Evolutionary conservation across 2,888 invertebrate species (phyloP).

Genomic region (Nesidiocoris tenuis): DNA sequence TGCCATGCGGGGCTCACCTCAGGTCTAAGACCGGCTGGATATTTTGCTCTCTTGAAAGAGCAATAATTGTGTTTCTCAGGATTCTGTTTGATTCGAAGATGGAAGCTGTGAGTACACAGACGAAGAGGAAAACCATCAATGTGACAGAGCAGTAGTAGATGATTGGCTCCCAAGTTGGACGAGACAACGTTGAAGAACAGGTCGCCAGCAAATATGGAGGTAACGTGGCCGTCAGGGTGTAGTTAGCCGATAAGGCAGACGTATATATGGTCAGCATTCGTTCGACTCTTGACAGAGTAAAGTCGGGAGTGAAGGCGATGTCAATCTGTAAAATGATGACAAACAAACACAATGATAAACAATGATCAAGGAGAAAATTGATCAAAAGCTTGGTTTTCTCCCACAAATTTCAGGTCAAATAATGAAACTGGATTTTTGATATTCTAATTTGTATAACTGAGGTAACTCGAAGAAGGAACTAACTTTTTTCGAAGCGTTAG

Average conservation of each 20-base stretch:
- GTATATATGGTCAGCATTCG: conserved; percentile 64
- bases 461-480: too few relatives aligned
- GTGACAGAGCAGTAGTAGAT: conserved; percentile 65
- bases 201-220: conserved; percentile 65
- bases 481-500: conserved; percentile 66
- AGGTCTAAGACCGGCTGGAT: conserved; percentile 65
- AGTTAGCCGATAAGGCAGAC: conserved; percentile 64
- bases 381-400: not conserved
- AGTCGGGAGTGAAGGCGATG: conserved; percentile 85
- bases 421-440: too few relatives aligned
- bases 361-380: too few relatives aligned
- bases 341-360: too few relatives aligned
- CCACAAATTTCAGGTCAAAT: not conserved
- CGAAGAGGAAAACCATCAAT: conserved; percentile 63
- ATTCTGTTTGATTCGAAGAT: conserved; percentile 72
- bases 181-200: conserved; percentile 67
- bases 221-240: conserved; percentile 65
- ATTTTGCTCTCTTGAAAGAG: conserved; percentile 59
- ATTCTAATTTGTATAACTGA: too few relatives aligned
- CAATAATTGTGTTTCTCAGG: conserved; percentile 59
- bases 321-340: conserved; percentile 68
- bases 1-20: too few relatives aligned
- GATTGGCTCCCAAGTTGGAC: conserved; percentile 75
- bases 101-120: conserved; percentile 67
- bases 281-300: conserved; percentile 73